Percentiles rank a stretch among this genome's conserved stretches.
phyloP scores from a whole-genome alignment of 1,140 invertebrate species.

The Sitobion miscanthi region DNA sequence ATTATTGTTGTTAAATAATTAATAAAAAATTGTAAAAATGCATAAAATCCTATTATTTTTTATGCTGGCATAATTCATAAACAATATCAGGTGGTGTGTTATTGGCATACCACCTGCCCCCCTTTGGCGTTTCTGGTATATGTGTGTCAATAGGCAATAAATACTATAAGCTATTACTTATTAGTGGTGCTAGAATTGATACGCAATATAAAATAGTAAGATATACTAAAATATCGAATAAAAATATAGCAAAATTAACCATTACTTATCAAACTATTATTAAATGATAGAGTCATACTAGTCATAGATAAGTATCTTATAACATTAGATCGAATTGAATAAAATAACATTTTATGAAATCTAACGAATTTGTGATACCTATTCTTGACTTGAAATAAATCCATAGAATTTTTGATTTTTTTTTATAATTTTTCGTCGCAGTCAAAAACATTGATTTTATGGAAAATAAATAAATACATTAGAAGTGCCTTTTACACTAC shows the following conservation, averaged over 20 bases:
- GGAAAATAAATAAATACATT: too few species aligned
- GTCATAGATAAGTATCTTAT: not conserved
- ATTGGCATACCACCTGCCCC: not conserved
- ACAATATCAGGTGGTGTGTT: not conserved
- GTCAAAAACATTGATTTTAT: too few species aligned
- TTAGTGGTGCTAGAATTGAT: too few species aligned
- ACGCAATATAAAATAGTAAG: not conserved
- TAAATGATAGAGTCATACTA: not conserved
- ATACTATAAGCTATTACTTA: too few species aligned
- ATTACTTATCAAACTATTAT: not conserved
- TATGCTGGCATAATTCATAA: not conserved
- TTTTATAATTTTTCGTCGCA: too few species aligned
- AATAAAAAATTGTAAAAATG: not conserved
- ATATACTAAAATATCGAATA: not conserved
- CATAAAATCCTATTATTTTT: not conserved
- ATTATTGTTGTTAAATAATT: too few species aligned
- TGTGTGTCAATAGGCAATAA: not conserved
- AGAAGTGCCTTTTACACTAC: too few species aligned
- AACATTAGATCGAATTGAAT: not conserved
- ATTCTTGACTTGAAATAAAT: not conserved
- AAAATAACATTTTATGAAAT: not conserved
- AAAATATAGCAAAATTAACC: not conserved
- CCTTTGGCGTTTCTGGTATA: not conserved
- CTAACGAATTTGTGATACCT: not conserved
- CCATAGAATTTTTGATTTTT: not conserved